Percentiles rank a stretch among this genome's conserved stretches.
phyloP scores from a whole-genome alignment of 2,888 invertebrate genomes.

The Agriopis leucophaearia region DNA sequence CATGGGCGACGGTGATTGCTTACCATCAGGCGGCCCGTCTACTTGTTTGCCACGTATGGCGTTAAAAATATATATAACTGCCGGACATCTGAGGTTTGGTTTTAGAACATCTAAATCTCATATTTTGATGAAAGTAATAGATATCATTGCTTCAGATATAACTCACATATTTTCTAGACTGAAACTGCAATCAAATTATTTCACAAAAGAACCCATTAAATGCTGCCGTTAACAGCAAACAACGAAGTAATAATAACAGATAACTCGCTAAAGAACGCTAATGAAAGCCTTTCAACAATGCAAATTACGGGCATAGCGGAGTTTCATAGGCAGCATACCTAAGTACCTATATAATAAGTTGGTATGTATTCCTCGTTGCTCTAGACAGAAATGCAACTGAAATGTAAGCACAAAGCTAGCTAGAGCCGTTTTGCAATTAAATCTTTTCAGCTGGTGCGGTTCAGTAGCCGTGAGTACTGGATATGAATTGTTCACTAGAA shows the following conservation, averaged over 20 bases:
- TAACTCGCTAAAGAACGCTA: conserved; percentile 21
- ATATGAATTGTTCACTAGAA: conserved; percentile 59
- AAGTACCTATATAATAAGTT: not conserved
- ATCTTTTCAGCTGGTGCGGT: conserved; percentile 47
- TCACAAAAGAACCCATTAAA: conserved; percentile 10
- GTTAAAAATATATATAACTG: too few species aligned
- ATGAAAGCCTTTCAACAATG: conserved; percentile 31
- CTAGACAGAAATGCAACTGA: conserved; percentile 33
- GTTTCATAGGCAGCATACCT: conserved; percentile 25
- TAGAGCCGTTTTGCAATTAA: conserved; percentile 56
- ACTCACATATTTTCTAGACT: not conserved
- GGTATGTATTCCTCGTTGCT: conserved; percentile 17
- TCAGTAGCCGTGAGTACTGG: conserved; percentile 28
- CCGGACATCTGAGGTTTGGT: not conserved
- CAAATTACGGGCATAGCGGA: conserved; percentile 19
- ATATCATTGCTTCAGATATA: not conserved
- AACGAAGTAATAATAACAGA: conserved; percentile 22
- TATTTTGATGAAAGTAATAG: not conserved
- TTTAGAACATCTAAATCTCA: not conserved
- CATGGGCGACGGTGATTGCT: too few species aligned
- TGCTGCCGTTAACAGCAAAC: conserved; percentile 8
- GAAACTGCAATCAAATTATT: not conserved
- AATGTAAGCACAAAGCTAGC: conserved; percentile 47
- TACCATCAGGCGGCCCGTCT: too few species aligned
- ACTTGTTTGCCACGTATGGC: too few species aligned